phyloP scores from a whole-genome alignment of 2,113 vertebrate genomes.

The Python bivittatus region DNA sequence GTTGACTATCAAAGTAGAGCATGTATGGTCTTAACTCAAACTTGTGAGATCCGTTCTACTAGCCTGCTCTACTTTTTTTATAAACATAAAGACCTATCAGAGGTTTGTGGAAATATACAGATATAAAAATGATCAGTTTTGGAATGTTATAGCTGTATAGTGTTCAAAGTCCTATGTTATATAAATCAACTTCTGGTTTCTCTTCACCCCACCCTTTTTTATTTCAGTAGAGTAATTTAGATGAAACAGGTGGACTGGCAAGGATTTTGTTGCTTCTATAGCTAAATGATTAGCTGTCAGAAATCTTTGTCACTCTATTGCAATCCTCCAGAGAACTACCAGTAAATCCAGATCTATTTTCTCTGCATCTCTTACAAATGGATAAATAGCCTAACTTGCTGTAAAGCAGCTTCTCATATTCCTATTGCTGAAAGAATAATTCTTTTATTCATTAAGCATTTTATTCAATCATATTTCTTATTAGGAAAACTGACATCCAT shows the following conservation, averaged over 20 bases:
- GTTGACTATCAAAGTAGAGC: background rate
- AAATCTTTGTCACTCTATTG: background rate
- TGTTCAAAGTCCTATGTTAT: background rate
- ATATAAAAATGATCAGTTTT: background rate
- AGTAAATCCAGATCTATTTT: background rate
- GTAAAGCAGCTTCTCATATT: background rate
- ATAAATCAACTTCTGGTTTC: background rate
- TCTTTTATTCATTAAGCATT: background rate
- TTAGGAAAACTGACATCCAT: background rate
- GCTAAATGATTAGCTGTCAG: background rate
- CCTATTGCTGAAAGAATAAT: background rate
- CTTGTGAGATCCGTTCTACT: background rate
- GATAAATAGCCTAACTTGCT: background rate
- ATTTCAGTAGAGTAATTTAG: background rate
- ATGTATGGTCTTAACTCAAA: background rate
- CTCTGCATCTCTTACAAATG: background rate
- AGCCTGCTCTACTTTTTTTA: background rate
- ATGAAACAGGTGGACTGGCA: background rate
- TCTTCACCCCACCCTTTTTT: background rate
- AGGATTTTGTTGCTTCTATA: background rate
- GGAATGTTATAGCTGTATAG: background rate
- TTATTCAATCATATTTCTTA: background rate
- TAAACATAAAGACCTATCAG: background rate
- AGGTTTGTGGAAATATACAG: background rate
- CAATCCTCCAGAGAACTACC: background rate